Evolutionary conservation across 2,797 vertebrate species (phyloP).

Genomic region (Cryptoblepharus egeriae): DNA sequence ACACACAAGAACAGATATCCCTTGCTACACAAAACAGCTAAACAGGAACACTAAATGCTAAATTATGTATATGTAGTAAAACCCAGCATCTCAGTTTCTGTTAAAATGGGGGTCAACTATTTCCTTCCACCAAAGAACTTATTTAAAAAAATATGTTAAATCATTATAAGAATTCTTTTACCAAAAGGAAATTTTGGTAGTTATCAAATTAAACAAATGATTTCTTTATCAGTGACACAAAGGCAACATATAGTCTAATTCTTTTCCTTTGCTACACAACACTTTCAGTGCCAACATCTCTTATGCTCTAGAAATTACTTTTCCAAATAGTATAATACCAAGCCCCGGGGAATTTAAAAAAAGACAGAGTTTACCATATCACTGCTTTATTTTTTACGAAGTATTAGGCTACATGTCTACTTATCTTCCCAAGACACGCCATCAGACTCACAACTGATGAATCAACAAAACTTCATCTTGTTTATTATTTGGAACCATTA

Average conservation of each 20-base stretch:
- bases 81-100: too few relatives aligned
- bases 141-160: neutral
- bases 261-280: slow-evolving; percentile 73
- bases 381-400: slow-evolving; percentile 77
- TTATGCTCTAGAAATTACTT: slow-evolving; percentile 75
- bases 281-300: slow-evolving; percentile 75
- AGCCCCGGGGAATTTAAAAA: slow-evolving; percentile 71
- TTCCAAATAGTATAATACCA: slow-evolving; percentile 74
- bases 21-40: too few relatives aligned
- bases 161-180: too few relatives aligned
- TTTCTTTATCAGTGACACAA: slow-evolving; percentile 66
- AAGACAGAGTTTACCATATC: slow-evolving; percentile 77
- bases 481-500: slow-evolving; percentile 61
- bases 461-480: slow-evolving; percentile 59
- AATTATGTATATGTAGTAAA: too few relatives aligned
- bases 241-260: slow-evolving; percentile 52
- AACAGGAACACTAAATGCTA: too few relatives aligned
- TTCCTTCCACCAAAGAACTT: neutral
- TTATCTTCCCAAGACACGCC: slow-evolving; percentile 42
- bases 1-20: too few relatives aligned
- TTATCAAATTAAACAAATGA: slow-evolving; percentile 67
- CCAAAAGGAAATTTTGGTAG: too few relatives aligned
- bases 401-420: slow-evolving; percentile 70
- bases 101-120: too few relatives aligned
- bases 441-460: slow-evolving; percentile 51